Base-by-base conservation (phyloP, 2,113 vertebrate species). In the Felis chaus region DNA sequence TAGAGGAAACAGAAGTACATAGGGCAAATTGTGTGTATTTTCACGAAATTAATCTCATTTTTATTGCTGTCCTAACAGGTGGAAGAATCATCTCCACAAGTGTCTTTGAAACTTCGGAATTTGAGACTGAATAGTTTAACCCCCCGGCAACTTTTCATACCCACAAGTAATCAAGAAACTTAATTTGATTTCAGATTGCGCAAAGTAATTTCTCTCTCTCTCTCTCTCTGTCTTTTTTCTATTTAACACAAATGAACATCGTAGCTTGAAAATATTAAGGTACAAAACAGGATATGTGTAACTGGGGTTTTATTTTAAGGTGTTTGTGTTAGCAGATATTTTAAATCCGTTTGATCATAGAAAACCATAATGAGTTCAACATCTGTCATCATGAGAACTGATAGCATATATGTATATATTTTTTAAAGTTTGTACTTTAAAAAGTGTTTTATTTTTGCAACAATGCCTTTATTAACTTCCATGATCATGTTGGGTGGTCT, bases 61-160 rank as follows among this genome's bases (percentile, higher is more conserved):
- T 97, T 92, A 10, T 53, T 97, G 66, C 94, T 93, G 33, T 81
- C 90, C 97, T 95, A 50, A 97, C 98, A 99, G 99, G n/a, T 93
- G 74, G 82, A 89, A 86, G 6, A 96, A 63, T 83, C 98, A 3
- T 99, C 99, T 18, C 99, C 99, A 3, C 98, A 99, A 86, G 98
- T 98, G 1, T 98, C 98, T 93, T 97, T 96, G 45, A 97, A 53
- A 91, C 87, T 99, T 65, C 92, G 76, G 94, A 98, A 97, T 86
- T 83, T 99, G 94, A 98, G 95, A 95, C 94, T 99, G 80, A 97
- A 94, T 89, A 90, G 68, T 9, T 23, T 96, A 23, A 39, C 13
- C 50, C 97, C 97, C 27, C 98, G 91, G 96, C 98, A 98, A 95
- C 98, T 99, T 94, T 99, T 99, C 85, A 97, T 98, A 95, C 83